Conservation (phyloP, 2,888 invertebrate genomes). For the Drosophila rellima region DNA sequence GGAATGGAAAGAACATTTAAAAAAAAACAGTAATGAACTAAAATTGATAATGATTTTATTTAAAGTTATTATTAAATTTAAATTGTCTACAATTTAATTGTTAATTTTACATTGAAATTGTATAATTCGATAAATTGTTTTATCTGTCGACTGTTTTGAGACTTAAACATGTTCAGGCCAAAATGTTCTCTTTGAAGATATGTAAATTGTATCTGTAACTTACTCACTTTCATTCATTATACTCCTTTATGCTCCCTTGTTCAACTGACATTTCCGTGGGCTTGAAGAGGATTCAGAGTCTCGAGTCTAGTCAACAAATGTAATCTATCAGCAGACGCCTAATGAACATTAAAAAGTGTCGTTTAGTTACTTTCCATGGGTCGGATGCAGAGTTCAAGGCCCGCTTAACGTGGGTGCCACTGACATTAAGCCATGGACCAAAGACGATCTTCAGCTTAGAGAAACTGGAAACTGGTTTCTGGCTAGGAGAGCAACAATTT, state of each 20-base stretch:
- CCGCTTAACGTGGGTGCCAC: slow-evolving; percentile 31
- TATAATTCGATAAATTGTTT: too few species aligned
- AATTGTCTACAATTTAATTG: too few species aligned
- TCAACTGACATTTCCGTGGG: slow-evolving; percentile 38
- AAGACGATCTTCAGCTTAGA: slow-evolving; percentile 25
- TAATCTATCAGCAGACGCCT: slow-evolving; percentile 61
- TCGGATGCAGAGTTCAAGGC: slow-evolving; percentile 53
- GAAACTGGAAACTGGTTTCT: slow-evolving; percentile 26
- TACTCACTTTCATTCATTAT: slow-evolving; percentile 33
- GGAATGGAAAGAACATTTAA: neutral
- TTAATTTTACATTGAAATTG: too few species aligned
- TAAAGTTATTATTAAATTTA: too few species aligned
- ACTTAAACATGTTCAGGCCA: neutral
- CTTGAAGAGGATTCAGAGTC: neutral
- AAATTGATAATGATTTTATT: too few species aligned
- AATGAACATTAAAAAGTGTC: slow-evolving; percentile 38
- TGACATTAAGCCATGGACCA: slow-evolving; percentile 15
- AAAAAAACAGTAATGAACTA: too few species aligned
- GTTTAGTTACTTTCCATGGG: slow-evolving; percentile 15
- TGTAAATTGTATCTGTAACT: neutral
- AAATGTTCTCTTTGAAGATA: neutral
- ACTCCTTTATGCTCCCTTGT: slow-evolving; percentile 6
- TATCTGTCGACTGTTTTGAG: too few species aligned
- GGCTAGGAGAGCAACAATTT: slow-evolving; percentile 41
- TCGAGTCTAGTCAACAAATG: slow-evolving; percentile 5